Percentiles rank a stretch among this genome's conserved stretches.
Evolutionary conservation across 2,888 invertebrate genomes (phyloP).

Genomic region (Scaptomyza cyrtandrae): DNA sequence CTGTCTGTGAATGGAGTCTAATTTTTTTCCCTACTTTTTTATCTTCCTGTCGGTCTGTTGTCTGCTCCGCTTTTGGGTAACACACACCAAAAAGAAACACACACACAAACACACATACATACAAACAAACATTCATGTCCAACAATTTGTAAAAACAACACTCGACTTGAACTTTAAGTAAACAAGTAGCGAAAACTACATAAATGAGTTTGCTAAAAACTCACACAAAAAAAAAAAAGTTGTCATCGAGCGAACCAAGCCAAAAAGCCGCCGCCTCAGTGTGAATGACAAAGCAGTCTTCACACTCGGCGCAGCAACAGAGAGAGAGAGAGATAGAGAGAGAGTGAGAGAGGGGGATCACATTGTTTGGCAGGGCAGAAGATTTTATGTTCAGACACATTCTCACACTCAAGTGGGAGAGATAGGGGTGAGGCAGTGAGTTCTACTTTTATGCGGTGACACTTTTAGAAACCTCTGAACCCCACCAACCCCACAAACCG

Average conservation of each 20-base stretch:
- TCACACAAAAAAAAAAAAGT: constrained; percentile 38
- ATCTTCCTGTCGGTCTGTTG: constrained; percentile 19
- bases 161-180: constrained; percentile 77
- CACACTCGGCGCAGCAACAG: neutral
- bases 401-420: constrained; percentile 52
- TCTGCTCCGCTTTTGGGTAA: constrained; percentile 32
- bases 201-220: constrained; percentile 80
- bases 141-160: constrained; percentile 81
- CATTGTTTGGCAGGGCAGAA: constrained; percentile 10
- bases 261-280: constrained; percentile 48
- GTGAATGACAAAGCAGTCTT: constrained; percentile 73
- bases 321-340: neutral
- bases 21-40: neutral
- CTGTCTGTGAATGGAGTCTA: constrained; percentile 1
- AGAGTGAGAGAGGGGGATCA: neutral
- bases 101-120: neutral
- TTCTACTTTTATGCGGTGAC: constrained; percentile 74
- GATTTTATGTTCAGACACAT: constrained; percentile 59
- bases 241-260: constrained; percentile 32
- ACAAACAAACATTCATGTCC: constrained; percentile 33
- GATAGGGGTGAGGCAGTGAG: no score
- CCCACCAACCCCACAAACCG: neutral
- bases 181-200: constrained; percentile 78
- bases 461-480: constrained; percentile 48
- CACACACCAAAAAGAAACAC: constrained; percentile 19